A percentile compares a stretch with the other conserved stretches of the same genome.
phyloP scores from a whole-genome alignment of 30 jellyfish, hydroid and myxozoan genomes.

The Cassiopea andromeda region DNA sequence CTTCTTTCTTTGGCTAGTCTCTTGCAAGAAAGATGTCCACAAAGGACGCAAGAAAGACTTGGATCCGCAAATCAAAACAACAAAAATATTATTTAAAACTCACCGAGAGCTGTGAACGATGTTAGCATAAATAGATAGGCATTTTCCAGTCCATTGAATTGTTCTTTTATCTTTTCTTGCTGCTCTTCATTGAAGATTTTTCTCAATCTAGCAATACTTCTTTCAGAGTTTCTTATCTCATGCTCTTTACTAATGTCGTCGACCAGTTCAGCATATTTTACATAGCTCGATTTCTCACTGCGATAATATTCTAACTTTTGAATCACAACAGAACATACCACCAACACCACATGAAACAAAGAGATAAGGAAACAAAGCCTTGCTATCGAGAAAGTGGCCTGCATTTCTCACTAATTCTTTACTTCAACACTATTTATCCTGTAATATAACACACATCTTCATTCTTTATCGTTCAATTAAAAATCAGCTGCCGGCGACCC shows the following conservation, averaged over 20 bases:
- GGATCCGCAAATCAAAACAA: background rate
- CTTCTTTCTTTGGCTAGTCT: no score
- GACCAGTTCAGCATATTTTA: background rate
- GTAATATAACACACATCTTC: background rate
- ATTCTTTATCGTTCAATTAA: background rate
- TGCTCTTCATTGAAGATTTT: constrained; percentile 19
- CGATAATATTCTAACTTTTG: constrained; percentile 20
- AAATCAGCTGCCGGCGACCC: background rate
- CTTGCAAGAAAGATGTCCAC: background rate
- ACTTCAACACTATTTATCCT: background rate
- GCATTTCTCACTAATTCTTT: background rate
- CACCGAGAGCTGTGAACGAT: constrained; percentile 61
- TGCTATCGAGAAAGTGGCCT: background rate
- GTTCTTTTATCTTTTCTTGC: background rate
- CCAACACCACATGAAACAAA: constrained; percentile 4
- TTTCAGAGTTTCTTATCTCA: background rate
- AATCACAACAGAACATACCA: constrained; percentile 10
- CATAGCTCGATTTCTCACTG: background rate
- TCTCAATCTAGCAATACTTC: constrained; percentile 23
- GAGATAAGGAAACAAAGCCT: constrained; percentile 30
- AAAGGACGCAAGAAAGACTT: background rate
- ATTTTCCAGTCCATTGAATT: constrained; percentile 15
- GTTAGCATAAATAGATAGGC: constrained; percentile 46
- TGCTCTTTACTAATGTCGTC: background rate
- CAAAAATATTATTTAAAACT: constrained; percentile 3